Evolutionary conservation across 2,888 invertebrate genomes (phyloP).

Genomic region (Tenthredo mesomela): DNA sequence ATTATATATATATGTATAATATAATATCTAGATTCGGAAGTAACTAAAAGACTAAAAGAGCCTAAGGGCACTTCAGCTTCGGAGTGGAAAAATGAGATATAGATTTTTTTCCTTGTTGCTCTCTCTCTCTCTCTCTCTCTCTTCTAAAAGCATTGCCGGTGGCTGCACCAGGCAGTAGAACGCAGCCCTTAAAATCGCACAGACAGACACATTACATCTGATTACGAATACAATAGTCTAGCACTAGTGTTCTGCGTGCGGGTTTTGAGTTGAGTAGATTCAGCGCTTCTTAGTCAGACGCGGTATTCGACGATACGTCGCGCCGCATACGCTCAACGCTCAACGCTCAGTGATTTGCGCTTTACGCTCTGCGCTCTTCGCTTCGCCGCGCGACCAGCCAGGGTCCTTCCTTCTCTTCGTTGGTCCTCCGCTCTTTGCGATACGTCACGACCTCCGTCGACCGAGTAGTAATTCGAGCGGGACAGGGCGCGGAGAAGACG

Average conservation of each 20-base stretch:
- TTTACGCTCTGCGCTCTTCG: background rate
- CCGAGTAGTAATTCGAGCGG: slow-evolving; percentile 32
- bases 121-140: background rate
- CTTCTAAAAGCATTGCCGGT: background rate
- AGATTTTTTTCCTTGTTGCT: background rate
- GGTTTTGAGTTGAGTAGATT: background rate
- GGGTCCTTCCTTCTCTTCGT: background rate
- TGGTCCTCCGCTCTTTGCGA: slow-evolving; percentile 4
- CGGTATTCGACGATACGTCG: background rate
- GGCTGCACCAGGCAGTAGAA: background rate
- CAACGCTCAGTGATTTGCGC: background rate
- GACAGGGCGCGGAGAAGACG: slow-evolving; percentile 12
- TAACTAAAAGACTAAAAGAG: background rate
- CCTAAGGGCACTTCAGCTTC: background rate
- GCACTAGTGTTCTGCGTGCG: background rate
- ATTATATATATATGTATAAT: background rate
- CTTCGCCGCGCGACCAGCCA: background rate
- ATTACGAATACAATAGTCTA: background rate
- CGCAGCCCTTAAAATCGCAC: background rate
- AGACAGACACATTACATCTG: background rate
- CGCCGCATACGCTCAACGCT: background rate
- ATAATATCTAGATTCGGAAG: background rate
- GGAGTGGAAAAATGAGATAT: background rate
- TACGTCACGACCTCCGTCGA: slow-evolving; percentile 31
- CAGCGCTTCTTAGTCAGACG: slow-evolving; percentile 15